Percentiles rank a stretch among this genome's conserved stretches.
Evolutionary conservation across 2,888 invertebrate genomes (phyloP).

Genomic region (Ophioninae sp.): DNA sequence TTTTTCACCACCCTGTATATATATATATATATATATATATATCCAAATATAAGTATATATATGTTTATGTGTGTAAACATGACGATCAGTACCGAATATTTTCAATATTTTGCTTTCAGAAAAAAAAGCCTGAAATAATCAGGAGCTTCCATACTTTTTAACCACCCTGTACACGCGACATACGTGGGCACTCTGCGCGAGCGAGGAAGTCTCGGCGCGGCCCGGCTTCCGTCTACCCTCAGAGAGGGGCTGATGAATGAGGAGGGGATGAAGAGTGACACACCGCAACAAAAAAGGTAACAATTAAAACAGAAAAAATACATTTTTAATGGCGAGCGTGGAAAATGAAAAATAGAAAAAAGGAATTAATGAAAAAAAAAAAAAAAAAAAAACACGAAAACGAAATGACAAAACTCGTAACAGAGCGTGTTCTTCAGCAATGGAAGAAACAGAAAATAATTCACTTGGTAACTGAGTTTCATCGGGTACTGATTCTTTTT

Average conservation of each 20-base stretch:
- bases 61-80: neutral
- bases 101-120: too few relatives aligned
- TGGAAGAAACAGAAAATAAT: too few relatives aligned
- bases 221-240: slow-evolving; percentile 12
- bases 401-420: too few relatives aligned
- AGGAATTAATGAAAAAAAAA: too few relatives aligned
- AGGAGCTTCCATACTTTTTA: too few relatives aligned
- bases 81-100: neutral
- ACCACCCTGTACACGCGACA: neutral
- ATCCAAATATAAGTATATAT: neutral
- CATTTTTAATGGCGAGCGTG: too few relatives aligned
- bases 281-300: slow-evolving; percentile 18
- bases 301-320: slow-evolving; percentile 30
- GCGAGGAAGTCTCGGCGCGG: slow-evolving; percentile 36
- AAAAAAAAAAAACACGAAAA: too few relatives aligned
- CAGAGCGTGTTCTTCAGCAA: too few relatives aligned
- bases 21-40: slow-evolving; percentile 3
- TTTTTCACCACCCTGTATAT: too few relatives aligned
- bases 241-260: slow-evolving; percentile 6
- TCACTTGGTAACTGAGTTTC: too few relatives aligned
- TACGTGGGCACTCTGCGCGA: slow-evolving; percentile 44
- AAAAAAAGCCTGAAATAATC: too few relatives aligned
- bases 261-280: slow-evolving; percentile 3
- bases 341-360: neutral
- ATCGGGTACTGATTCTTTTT: too few relatives aligned